Base-by-base conservation (phyloP, 1,140 invertebrate genomes). In the Hycleus phaleratus region DNA sequence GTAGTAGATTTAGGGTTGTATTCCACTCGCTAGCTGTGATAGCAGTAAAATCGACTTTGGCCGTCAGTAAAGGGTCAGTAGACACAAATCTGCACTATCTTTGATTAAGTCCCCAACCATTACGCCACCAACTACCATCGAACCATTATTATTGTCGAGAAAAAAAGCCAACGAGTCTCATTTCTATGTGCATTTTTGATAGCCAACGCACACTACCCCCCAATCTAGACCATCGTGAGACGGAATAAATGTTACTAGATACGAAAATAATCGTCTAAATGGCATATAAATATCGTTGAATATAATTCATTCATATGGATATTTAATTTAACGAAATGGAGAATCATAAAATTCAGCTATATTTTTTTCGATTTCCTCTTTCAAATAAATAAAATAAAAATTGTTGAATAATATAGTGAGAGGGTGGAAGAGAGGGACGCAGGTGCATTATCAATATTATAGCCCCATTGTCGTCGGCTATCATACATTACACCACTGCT, bases 101-200 rank as follows among this genome's bases (percentile, higher is more conserved):
- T 59, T 62, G 57, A 62, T 62, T 62, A 62, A 49, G 7, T 32
- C 44, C 48, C 50, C 46, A 51, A 55, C 40, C 26, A 50, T 59
- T 62, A 52, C 53, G 50, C 46, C 50, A 50, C 51, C 53, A 54
- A 49, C 49, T 25, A 47, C 42, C 57, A 38, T 18, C 44, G 7
- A 1, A 32, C 7, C 32, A 32, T 32, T 7, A 32, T 32, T 32
- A 32, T 32, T 32, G 4, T 32, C 32, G 32, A 32, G 7, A 4
- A 4, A 32, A 32, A 32, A 32, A 32, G 18, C 18, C 18, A 18
- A 32, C 4, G 32, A 38, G 12, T 24, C 42, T 59, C 61, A 62
- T 62, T 55, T 62, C 51, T 62, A 62, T 62, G 61, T 59, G 57
- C 57, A 59, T 62, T 62, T 18, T 58, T 59, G 56, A 59, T 62